Evolutionary conservation across 2,888 invertebrate species (phyloP).

Genomic region (Pyrrhia umbra): DNA sequence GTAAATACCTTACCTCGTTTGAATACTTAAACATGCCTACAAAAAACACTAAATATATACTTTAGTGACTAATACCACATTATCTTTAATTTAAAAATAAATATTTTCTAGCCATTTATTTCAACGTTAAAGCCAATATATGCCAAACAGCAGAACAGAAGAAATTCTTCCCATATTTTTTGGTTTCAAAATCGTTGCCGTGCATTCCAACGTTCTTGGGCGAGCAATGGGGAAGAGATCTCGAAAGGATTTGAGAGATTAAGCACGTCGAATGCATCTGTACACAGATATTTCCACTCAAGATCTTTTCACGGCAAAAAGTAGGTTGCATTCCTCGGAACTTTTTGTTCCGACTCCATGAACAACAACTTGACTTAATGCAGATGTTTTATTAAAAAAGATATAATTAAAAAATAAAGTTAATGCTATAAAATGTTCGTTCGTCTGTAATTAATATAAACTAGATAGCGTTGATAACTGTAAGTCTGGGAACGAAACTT

Average conservation of each 20-base stretch:
- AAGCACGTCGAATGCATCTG: slow-evolving; percentile 82
- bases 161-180: slow-evolving; percentile 31
- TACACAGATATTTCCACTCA: slow-evolving; percentile 71
- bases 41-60: too few relatives aligned
- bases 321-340: slow-evolving; percentile 24
- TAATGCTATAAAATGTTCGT: background rate
- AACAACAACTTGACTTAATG: slow-evolving; percentile 11
- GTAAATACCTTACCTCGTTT: too few relatives aligned
- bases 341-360: slow-evolving; percentile 4
- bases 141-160: background rate
- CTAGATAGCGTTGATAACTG: background rate
- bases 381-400: slow-evolving; percentile 3
- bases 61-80: background rate
- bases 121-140: slow-evolving; percentile 10
- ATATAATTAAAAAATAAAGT: background rate
- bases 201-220: slow-evolving; percentile 36
- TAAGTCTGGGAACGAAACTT: background rate
- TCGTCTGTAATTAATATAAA: background rate
- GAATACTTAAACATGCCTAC: too few relatives aligned
- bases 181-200: slow-evolving; percentile 34
- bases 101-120: background rate
- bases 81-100: background rate
- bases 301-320: slow-evolving; percentile 42
- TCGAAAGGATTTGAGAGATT: slow-evolving; percentile 80
- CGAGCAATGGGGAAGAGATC: slow-evolving; percentile 59